Conservation (phyloP, 2,113 vertebrate species). For the Pollimyrus isidori region DNA sequence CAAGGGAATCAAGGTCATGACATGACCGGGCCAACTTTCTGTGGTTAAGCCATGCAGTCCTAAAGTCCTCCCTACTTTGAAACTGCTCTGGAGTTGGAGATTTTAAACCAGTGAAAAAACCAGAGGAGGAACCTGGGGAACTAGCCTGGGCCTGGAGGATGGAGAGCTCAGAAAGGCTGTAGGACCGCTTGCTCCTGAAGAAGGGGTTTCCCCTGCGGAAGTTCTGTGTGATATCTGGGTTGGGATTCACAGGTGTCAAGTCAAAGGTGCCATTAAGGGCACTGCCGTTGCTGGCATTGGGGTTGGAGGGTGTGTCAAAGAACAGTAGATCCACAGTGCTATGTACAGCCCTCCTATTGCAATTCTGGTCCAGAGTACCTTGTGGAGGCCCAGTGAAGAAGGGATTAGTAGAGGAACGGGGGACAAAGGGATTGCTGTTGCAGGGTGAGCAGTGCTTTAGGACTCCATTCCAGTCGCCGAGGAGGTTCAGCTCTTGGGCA, state of each 20-base stretch:
- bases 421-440: constrained; percentile 79
- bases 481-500: constrained; percentile 72
- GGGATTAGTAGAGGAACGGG: constrained; percentile 73
- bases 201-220: constrained; percentile 79
- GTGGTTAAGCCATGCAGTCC: constrained; percentile 86
- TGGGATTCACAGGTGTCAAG: constrained; percentile 44
- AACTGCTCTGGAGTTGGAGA: constrained; percentile 89
- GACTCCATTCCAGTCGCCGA: constrained; percentile 68
- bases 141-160: constrained; percentile 75
- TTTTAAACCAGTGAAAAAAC: constrained; percentile 77
- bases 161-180: constrained; percentile 89
- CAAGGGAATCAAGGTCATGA: constrained; percentile 84
- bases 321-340: constrained; percentile 65
- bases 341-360: constrained; percentile 44
- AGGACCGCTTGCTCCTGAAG: constrained; percentile 89
- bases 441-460: constrained; percentile 54
- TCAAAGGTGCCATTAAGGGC: constrained; percentile 62
- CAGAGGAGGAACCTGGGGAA: constrained; percentile 29
- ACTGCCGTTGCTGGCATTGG: constrained; percentile 32
- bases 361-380: constrained; percentile 43
- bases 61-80: constrained; percentile 89
- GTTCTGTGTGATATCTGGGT: constrained; percentile 43
- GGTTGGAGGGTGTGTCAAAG: constrained; percentile 60
- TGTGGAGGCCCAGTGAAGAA: constrained; percentile 70
- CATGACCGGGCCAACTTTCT: constrained; percentile 91